These are phyloP conservation scores for Spatulosminthurus flaviceps DNA, from an alignment of 2,888 invertebrate species.

Conservation along the genomic window DNA sequence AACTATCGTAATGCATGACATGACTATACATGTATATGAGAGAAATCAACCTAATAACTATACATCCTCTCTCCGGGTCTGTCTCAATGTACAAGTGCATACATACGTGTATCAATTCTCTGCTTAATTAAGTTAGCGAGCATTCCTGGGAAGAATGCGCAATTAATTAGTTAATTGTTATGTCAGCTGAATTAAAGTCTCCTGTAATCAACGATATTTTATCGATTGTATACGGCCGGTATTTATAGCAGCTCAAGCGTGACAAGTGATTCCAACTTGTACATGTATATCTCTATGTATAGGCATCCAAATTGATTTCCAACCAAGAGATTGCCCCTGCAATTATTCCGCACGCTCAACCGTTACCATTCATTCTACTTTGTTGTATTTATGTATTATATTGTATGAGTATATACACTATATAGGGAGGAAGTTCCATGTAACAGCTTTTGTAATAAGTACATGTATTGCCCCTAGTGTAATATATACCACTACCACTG, in stretches of 20 bases:
- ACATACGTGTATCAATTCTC: neutral
- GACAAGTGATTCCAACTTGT: slow-evolving; percentile 17
- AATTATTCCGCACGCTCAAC: slow-evolving; percentile 2
- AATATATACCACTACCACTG: too few species aligned
- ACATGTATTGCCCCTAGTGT: too few species aligned
- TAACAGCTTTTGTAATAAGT: too few species aligned
- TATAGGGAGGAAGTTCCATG: too few species aligned
- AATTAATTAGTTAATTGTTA: slow-evolving; percentile 30
- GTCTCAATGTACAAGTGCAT: too few species aligned
- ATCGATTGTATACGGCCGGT: slow-evolving; percentile 26
- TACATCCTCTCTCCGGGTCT: too few species aligned
- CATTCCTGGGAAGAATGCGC: slow-evolving; percentile 19
- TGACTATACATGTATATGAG: too few species aligned
- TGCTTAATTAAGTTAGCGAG: slow-evolving; percentile 20
- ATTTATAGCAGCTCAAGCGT: slow-evolving; percentile 27
- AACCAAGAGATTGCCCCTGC: neutral
- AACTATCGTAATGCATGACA: too few species aligned
- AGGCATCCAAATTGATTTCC: neutral
- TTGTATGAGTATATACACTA: too few species aligned
- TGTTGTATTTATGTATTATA: too few species aligned
- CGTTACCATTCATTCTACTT: neutral
- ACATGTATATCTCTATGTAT: neutral
- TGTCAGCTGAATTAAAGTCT: slow-evolving; percentile 13
- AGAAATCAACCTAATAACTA: too few species aligned
- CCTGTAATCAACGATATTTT: neutral